These are phyloP conservation scores for Collichthys lucidus DNA, from an alignment of 2,113 vertebrate species.

Conservation along the genomic window DNA sequence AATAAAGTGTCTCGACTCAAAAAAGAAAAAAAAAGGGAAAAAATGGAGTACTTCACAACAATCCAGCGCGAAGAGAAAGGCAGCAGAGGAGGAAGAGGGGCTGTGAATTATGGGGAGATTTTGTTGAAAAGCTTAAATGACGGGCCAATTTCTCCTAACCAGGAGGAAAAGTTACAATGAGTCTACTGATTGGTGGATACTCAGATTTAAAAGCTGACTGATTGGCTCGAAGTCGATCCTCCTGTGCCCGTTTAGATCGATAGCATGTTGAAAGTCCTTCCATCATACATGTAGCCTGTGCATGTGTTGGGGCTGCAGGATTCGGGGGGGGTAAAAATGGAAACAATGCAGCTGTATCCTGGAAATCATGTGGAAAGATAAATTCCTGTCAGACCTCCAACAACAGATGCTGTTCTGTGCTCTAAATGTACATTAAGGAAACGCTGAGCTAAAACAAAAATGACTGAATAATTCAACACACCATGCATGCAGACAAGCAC, in stretches of 20 bases:
- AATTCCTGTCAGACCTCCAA: not conserved
- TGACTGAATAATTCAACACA: no score
- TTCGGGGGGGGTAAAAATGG: not conserved
- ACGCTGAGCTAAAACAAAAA: no score
- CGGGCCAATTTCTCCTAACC: conserved; percentile 73
- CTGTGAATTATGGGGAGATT: conserved; percentile 73
- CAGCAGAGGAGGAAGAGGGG: conserved; percentile 59
- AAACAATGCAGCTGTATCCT: conserved; percentile 21
- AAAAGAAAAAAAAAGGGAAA: conserved; percentile 22
- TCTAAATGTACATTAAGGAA: no score
- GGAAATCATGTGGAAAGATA: not conserved
- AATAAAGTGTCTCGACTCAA: conserved; percentile 71
- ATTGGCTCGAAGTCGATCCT: conserved; percentile 68
- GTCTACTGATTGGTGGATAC: conserved; percentile 75
- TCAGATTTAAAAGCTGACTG: conserved; percentile 74
- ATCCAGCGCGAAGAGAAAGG: conserved; percentile 59
- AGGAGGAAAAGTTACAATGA: conserved; percentile 77
- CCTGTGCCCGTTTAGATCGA: conserved; percentile 59
- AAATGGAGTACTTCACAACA: conserved; percentile 65
- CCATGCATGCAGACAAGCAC: no score
- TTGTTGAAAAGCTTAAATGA: conserved; percentile 81
- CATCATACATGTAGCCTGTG: not conserved
- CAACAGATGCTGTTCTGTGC: no score
- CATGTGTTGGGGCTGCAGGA: not conserved
- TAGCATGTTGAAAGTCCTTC: conserved; percentile 41